Base-by-base conservation (phyloP, 2,797 vertebrate species). In the Nyctibius grandis region DNA sequence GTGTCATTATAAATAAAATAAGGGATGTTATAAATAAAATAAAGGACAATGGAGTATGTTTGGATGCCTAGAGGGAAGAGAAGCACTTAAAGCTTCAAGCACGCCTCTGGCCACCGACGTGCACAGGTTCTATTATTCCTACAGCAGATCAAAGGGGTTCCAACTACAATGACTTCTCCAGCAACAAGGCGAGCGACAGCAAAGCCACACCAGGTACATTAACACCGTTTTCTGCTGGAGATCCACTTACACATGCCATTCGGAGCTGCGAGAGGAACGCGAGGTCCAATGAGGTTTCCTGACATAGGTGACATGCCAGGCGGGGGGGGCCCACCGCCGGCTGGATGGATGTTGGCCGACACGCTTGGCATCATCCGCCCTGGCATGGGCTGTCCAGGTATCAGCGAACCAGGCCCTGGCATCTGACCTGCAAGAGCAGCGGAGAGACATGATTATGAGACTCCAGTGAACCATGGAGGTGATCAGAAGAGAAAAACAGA, bases 171-270 rank as follows among this genome's bases (percentile, higher is more conserved):
- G 51, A 4, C 47, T 48, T 11, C 12, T 13, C 42, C 65, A 68
- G 54, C 45, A 14, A 5, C 1, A 33, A 23, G 67, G 13, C 13
- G 5, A 44, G 65, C 0, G 6, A 11, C 5, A 45, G n/a, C 19
- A 54, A n/a, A 84, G 69, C 33, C 76, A 5, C 68, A 7, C 12
- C 42, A 8, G 34, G 44, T 6, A 1, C 0, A 2, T 1, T 22
- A 21, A 7, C 1, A 9, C 6, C 0, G 2, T 3, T 20, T 36
- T 23, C 51, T 6, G 14, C n/a, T 7, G 33, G 23, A 20, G 33
- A 14, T 13, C 19, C 69, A 99, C 99, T 99, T 97, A 99, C 99
- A 99, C 99, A 99, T 98, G 97, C 99, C 99, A 3, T 99, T 99
- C 18, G 99, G 98, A 50, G 99, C 99, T 7, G 99, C 98, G 76